Base-by-base conservation (phyloP, 2,113 vertebrate species). In the Balaenoptera acutorostrata region DNA sequence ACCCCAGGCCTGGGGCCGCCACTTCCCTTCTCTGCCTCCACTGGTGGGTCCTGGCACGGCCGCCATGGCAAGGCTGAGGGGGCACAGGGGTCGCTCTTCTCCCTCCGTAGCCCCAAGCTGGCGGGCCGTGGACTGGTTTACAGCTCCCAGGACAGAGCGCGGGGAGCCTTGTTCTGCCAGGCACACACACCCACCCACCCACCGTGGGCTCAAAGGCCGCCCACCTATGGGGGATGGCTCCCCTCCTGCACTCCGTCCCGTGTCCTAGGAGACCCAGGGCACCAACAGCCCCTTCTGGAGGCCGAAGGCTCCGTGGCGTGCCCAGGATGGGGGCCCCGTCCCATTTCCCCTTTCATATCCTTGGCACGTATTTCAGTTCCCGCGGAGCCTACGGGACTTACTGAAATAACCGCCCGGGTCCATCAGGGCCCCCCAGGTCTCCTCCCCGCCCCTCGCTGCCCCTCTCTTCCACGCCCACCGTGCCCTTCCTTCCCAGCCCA, bases 301-400 rank as follows among this genome's bases (percentile, higher is more conserved):
- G n/a, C 72, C 1, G 0, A 12, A 1, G 63, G 12, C 36, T 11
- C 59, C 23, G 0, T 0, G 1, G 33, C 1, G 1, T 0, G 20
- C 85, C 55, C 77, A 57, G 97, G 93, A 95, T 7, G 77, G 33
- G 81, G 39, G 23, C 68, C 49, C 69, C 69, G 3, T 64, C 74
- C 77, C 77, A 72, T 75, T 98, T 98, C 98, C 98, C 95, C 81
- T 98, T 97, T 96, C 82, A 4, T 0, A 61, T 90, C 97, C 96
- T 0, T 0, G 88, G 89, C 69, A 27, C 89, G 23, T 23, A 77
- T 98, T 98, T 98, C 95, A 0, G 97, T 98, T 98, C 98, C 97
- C 31, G 0, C 52, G 20, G 2, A 27, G 31, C 90, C 55, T 0
- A 0, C 4, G 0, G 4, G 13, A 49, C 89, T 21, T 12, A 74